A percentile compares a stretch with the other conserved stretches of the same genome.
Conservation (phyloP, 2,113 vertebrate genomes). For the Eudyptes chrysolophus region DNA sequence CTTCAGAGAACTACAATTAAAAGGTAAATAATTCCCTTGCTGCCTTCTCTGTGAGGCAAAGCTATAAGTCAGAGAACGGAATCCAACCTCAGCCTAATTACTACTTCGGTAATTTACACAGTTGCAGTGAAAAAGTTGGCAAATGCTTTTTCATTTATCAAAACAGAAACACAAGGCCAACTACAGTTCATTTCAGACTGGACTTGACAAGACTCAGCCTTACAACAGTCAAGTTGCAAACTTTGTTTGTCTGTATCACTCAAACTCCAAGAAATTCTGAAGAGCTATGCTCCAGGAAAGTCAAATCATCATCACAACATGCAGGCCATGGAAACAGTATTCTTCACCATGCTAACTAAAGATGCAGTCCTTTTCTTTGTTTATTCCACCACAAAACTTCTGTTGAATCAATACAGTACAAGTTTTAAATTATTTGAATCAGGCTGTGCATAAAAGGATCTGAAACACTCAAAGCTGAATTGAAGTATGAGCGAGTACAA, state of each 20-base stretch:
- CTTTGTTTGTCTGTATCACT: neutral
- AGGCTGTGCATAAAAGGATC: neutral
- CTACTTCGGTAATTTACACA: neutral
- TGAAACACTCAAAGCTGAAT: neutral
- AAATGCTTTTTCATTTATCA: neutral
- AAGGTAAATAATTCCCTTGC: conserved; percentile 73
- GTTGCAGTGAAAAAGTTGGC: neutral
- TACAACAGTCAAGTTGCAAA: neutral
- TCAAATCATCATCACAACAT: neutral
- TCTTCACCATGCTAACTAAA: neutral
- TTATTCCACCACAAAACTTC: neutral
- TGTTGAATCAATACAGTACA: neutral
- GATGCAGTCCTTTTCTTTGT: neutral
- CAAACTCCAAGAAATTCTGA: neutral
- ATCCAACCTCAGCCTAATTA: conserved; percentile 66
- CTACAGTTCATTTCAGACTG: neutral
- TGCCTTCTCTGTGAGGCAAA: conserved; percentile 52
- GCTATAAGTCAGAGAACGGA: conserved; percentile 31
- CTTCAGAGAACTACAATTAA: conserved; percentile 73
- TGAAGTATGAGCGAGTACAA: neutral
- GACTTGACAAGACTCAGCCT: neutral
- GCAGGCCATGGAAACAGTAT: neutral
- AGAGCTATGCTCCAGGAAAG: neutral
- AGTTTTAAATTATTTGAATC: neutral
- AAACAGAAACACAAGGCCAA: neutral